Evolutionary conservation across 2,888 invertebrate species (phyloP).

Genomic region (Unio pictorum): DNA sequence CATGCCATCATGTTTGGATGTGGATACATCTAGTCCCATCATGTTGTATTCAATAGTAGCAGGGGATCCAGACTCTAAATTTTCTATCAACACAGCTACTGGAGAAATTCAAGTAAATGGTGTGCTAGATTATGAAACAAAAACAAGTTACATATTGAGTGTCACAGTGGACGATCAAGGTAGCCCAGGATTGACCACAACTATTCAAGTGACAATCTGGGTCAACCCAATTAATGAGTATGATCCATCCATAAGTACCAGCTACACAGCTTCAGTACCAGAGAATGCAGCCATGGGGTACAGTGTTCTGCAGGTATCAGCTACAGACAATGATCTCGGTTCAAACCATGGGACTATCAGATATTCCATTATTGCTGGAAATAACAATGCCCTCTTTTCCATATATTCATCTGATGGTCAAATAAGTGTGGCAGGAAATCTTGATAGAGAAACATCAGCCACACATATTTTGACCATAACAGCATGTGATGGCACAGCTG

Average conservation of each 20-base stretch:
- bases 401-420: conserved; percentile 46
- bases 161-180: conserved; percentile 47
- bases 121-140: conserved; percentile 50
- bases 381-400: conserved; percentile 41
- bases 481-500: conserved; percentile 40
- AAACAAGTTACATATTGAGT: conserved; percentile 29
- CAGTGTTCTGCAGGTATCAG: conserved; percentile 24
- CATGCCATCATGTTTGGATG: conserved; percentile 22
- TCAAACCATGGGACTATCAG: conserved; percentile 45
- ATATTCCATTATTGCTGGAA: conserved; percentile 44
- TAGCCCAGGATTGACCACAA: conserved; percentile 17
- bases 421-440: conserved; percentile 35
- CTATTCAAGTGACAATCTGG: conserved; percentile 23
- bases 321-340: conserved; percentile 40
- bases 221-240: conserved; percentile 49
- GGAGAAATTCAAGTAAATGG: conserved; percentile 35
- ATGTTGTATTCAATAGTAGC: conserved; percentile 19
- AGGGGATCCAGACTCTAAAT: conserved; percentile 31
- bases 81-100: conserved; percentile 28
- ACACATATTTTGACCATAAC: conserved; percentile 42
- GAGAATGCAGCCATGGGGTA: conserved; percentile 33
- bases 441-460: conserved; percentile 55
- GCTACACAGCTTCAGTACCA: conserved; percentile 21
- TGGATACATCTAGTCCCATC: conserved; percentile 22
- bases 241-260: conserved; percentile 16